Base-by-base conservation (phyloP, 1,140 invertebrate genomes). In the Thereuonema tuberculata region DNA sequence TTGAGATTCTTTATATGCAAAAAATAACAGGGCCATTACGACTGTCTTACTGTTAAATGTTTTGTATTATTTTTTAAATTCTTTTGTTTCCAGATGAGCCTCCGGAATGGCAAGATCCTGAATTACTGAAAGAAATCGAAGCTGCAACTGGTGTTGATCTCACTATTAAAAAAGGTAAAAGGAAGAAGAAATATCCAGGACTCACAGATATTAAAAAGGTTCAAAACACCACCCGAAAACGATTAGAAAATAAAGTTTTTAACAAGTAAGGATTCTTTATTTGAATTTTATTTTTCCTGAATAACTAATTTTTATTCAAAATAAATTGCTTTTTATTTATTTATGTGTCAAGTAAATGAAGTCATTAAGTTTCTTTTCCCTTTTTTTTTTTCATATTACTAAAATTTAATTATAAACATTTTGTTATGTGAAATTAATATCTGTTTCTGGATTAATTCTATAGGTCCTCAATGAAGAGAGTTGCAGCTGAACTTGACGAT, bases 61-160 rank as follows among this genome's bases (percentile, higher is more conserved):
- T n/a, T n/a, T n/a, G n/a, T 37, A 37, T 17, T 37, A 9, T 37
- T 37, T 37, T 37, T 5, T 28, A 29, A 14, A n/a, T 55, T 55
- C 27, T 27, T 55, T 55, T 26, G 3, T 15, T 15, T 27, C 27
- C 27, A 29, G 27, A 55, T 55, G 21, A 55, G 23, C 53, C 24
- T 48, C 75, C 77, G 23, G 78, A 79, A 50, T 81, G 79, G 78
- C 78, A 82, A 67, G 80, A 83, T 68, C 80, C 80, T 48, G 69
- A 72, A 54, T 69, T 82, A 17, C 68, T 82, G 27, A 69, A 70
- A 59, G 80, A 83, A 25, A 74, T 78, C 31, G 67, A 76, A 63
- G 75, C 60, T 31, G 60, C 63, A 15, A 68, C 66, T 46, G 67
- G 67, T 23, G 60, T 68, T 14, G 67, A 68, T 54, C 49, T 68